A percentile compares a stretch with the other conserved stretches of the same genome.
Conservation (phyloP, 2,888 invertebrate genomes). For the Halocaridina rubra region DNA sequence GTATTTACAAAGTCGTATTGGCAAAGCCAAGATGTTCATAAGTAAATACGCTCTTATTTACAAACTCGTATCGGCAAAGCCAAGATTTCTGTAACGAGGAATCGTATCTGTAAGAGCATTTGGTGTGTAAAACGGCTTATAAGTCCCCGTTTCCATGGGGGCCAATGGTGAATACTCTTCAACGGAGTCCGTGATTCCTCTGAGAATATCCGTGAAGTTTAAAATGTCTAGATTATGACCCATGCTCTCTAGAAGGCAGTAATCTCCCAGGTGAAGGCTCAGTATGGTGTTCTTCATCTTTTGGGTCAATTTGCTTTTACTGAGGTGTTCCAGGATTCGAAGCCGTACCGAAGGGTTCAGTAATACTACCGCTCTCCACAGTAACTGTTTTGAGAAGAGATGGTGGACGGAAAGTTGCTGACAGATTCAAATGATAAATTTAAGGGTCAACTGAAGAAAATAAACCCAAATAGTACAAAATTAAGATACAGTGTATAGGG, state of each 20-base stretch:
- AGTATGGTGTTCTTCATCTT: constrained; percentile 27
- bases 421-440: too few species aligned
- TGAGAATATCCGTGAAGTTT: constrained; percentile 43
- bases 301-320: not conserved
- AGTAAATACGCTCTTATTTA: too few species aligned
- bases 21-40: too few species aligned
- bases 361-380: constrained; percentile 31
- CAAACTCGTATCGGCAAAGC: too few species aligned
- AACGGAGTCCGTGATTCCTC: not conserved
- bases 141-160: not conserved
- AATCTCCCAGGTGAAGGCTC: constrained; percentile 54
- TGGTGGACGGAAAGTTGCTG: too few species aligned
- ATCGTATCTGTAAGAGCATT: constrained; percentile 6
- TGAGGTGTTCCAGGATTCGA: constrained; percentile 15
- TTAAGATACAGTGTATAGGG: too few species aligned
- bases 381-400: constrained; percentile 18
- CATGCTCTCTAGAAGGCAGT: constrained; percentile 52
- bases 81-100: constrained; percentile 20
- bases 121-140: constrained; percentile 19
- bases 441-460: too few species aligned
- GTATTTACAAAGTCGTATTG: too few species aligned
- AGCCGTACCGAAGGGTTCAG: constrained; percentile 23
- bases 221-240: constrained; percentile 49
- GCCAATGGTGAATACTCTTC: not conserved
- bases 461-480: too few species aligned